Conservation (phyloP, 2,797 vertebrate species). For the Bradypodion ventrale region DNA sequence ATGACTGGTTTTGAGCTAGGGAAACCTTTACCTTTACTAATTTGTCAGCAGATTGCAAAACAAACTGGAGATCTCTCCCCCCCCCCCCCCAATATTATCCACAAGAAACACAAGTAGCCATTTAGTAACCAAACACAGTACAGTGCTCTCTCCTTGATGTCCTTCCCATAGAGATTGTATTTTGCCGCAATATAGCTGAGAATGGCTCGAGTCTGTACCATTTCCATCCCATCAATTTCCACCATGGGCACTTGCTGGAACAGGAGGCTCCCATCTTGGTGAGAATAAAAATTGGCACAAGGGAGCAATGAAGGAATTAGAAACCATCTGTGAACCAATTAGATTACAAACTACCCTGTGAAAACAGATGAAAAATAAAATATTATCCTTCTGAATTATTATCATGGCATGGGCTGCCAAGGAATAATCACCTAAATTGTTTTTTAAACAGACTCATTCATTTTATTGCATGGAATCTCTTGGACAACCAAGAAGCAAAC, state of each 20-base stretch:
- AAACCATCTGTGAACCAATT: too few relatives aligned
- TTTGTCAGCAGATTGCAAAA: background rate
- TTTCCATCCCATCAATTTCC: constrained; percentile 88
- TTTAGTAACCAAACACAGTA: constrained; percentile 58
- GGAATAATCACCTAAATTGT: background rate
- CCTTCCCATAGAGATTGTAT: constrained; percentile 83
- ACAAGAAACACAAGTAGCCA: background rate
- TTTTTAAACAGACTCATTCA: too few relatives aligned
- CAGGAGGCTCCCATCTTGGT: constrained; percentile 82
- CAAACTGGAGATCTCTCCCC: background rate
- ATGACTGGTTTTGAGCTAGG: too few relatives aligned
- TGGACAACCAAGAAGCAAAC: too few relatives aligned
- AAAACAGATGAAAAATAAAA: too few relatives aligned
- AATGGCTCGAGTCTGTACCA: constrained; percentile 88
- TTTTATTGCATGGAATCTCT: too few relatives aligned
- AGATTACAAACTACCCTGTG: too few relatives aligned
- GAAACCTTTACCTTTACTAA: too few relatives aligned
- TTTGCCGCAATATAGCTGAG: constrained; percentile 86
- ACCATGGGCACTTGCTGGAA: constrained; percentile 90
- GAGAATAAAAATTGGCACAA: background rate
- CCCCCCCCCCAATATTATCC: background rate
- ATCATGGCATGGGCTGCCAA: background rate
- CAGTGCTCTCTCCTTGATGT: constrained; percentile 83
- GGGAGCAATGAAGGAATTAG: background rate
- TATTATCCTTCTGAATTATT: background rate